Evolutionary conservation across 2,797 vertebrate species (phyloP).

Genomic region (Eutrigla gurnardus): DNA sequence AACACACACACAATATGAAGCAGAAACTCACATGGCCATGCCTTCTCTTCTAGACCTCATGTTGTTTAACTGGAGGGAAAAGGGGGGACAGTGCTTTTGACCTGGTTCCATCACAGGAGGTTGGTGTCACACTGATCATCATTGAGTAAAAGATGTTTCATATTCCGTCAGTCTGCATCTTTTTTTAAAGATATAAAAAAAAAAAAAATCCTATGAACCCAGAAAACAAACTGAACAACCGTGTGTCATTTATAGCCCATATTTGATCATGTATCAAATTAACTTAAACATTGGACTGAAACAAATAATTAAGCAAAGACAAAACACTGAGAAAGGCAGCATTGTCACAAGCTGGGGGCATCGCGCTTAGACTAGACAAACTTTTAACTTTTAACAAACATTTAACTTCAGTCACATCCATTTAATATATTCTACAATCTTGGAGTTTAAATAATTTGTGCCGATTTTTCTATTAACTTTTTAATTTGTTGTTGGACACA

Average conservation of each 20-base stretch:
- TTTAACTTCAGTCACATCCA: neutral
- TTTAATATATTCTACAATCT: neutral
- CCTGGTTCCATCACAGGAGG: slow-evolving; percentile 3
- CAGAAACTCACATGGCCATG: slow-evolving; percentile 50
- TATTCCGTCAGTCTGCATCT: neutral
- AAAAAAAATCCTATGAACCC: too few relatives aligned
- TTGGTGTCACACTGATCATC: neutral
- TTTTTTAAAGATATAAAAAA: too few relatives aligned
- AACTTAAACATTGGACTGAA: too few relatives aligned
- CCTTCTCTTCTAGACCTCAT: slow-evolving; percentile 45
- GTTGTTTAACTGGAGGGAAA: slow-evolving; percentile 47
- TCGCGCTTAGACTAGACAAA: too few relatives aligned
- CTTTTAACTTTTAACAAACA: neutral
- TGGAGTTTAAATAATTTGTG: neutral
- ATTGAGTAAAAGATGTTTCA: neutral
- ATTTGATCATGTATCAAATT: too few relatives aligned
- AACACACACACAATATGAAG: slow-evolving; percentile 17
- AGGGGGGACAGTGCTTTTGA: slow-evolving; percentile 7
- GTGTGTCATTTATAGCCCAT: too few relatives aligned
- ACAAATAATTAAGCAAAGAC: too few relatives aligned
- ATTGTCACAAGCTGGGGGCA: too few relatives aligned
- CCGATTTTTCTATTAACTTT: neutral
- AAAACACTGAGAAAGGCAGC: too few relatives aligned
- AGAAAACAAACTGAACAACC: too few relatives aligned
- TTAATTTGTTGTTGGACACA: neutral